A percentile compares a stretch with the other conserved stretches of the same genome.
Evolutionary conservation across 2,797 vertebrate genomes (phyloP).

Genomic region (Brachyalestes nurse): DNA sequence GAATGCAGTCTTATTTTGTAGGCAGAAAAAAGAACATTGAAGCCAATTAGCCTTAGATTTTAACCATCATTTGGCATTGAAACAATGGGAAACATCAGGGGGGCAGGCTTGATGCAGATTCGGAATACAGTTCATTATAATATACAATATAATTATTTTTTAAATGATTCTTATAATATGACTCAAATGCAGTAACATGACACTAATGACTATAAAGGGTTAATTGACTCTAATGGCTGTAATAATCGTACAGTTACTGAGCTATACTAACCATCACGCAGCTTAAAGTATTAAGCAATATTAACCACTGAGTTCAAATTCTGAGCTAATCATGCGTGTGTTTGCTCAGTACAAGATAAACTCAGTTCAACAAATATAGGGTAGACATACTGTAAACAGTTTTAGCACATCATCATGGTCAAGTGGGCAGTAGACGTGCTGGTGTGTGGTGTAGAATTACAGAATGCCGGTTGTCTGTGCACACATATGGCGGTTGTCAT

Average conservation of each 20-base stretch:
- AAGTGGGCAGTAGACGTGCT: neutral
- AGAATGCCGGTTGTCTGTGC: neutral
- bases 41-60: too few species aligned
- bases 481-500: neutral
- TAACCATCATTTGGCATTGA: too few species aligned
- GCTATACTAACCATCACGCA: neutral
- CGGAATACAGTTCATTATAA: too few species aligned
- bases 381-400: neutral
- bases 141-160: too few species aligned
- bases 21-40: too few species aligned
- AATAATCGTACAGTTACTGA: neutral
- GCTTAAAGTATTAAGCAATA: neutral
- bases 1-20: too few species aligned
- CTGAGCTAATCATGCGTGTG: neutral
- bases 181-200: too few species aligned
- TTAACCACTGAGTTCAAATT: neutral
- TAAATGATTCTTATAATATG: neutral
- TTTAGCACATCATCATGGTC: conserved; percentile 1
- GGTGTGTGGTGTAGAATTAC: neutral
- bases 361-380: too few species aligned
- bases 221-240: too few species aligned
- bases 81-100: too few species aligned
- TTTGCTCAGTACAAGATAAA: neutral
- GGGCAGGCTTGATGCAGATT: too few species aligned
- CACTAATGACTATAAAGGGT: too few species aligned